phyloP scores from a whole-genome alignment of 2,797 vertebrate genomes.

The Spinus olivaceus region DNA sequence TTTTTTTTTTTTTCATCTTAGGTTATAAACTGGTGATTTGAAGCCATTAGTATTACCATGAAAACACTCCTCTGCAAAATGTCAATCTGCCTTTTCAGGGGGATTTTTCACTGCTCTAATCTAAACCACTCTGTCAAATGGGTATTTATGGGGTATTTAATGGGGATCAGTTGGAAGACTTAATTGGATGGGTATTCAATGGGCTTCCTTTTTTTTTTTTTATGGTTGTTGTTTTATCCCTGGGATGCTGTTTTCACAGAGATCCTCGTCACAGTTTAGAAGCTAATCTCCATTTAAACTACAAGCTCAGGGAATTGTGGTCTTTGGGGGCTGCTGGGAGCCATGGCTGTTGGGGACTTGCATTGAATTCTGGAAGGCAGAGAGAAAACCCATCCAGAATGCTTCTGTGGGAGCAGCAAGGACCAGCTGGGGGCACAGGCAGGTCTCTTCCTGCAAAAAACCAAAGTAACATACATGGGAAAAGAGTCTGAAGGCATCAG shows the following conservation, averaged over 20 bases:
- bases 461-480: rapidly evolving
- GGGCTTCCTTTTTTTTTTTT: neutral
- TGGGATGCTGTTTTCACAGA: constrained; percentile 36
- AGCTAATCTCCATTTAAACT: constrained; percentile 47
- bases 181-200: constrained; percentile 67
- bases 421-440: neutral
- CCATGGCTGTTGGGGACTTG: neutral
- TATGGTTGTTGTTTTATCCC: neutral
- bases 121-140: constrained; percentile 49
- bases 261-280: constrained; percentile 57
- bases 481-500: neutral
- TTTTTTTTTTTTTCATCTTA: neutral
- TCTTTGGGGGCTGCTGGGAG: neutral
- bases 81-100: constrained; percentile 62
- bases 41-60: neutral
- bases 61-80: constrained; percentile 48
- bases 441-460: neutral
- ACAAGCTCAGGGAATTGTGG: neutral
- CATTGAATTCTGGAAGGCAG: neutral
- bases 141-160: too few relatives aligned
- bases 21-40: neutral
- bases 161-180: constrained; percentile 56
- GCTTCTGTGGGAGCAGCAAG: neutral
- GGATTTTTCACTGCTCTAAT: constrained; percentile 44
- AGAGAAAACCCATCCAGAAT: neutral